A percentile compares a stretch with the other conserved stretches of the same genome.
Evolutionary conservation across 2,888 invertebrate genomes (phyloP).

Genomic region (Polymixis flavicincta): DNA sequence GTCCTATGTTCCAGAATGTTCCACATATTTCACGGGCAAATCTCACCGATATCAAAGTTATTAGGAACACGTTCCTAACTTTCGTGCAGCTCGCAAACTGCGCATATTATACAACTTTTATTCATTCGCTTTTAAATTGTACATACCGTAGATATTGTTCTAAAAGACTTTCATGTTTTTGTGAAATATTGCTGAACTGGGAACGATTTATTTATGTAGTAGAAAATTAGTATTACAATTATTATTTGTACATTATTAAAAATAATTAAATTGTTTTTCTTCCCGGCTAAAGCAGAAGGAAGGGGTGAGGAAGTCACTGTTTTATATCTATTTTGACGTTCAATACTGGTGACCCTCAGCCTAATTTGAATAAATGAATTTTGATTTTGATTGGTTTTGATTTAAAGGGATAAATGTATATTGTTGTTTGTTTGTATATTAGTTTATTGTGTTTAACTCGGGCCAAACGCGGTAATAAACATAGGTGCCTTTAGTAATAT

Average conservation of each 20-base stretch:
- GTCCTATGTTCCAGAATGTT: slow-evolving; percentile 58
- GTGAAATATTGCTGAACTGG: not conserved
- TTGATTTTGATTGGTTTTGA: no score
- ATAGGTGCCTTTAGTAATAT: not conserved
- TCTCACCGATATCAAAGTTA: slow-evolving; percentile 66
- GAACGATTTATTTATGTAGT: not conserved
- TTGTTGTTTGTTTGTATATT: no score
- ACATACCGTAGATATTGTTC: slow-evolving; percentile 44
- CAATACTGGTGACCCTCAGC: no score
- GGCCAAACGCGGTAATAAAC: not conserved
- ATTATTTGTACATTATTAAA: not conserved
- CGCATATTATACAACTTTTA: slow-evolving; percentile 60
- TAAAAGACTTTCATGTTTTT: slow-evolving; percentile 34
- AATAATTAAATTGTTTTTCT: not conserved
- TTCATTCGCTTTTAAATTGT: slow-evolving; percentile 61
- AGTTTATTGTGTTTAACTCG: not conserved
- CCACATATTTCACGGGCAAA: slow-evolving; percentile 63
- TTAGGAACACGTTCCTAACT: slow-evolving; percentile 63
- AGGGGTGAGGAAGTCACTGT: no score
- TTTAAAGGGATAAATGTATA: not conserved
- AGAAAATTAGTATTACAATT: not conserved
- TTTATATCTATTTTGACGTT: no score
- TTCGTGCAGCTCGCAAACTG: slow-evolving; percentile 50
- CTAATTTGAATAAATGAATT: no score
- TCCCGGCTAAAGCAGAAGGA: no score